phyloP scores from a whole-genome alignment of 2,888 invertebrate species.

The Mesorhabditis spiculigera region DNA sequence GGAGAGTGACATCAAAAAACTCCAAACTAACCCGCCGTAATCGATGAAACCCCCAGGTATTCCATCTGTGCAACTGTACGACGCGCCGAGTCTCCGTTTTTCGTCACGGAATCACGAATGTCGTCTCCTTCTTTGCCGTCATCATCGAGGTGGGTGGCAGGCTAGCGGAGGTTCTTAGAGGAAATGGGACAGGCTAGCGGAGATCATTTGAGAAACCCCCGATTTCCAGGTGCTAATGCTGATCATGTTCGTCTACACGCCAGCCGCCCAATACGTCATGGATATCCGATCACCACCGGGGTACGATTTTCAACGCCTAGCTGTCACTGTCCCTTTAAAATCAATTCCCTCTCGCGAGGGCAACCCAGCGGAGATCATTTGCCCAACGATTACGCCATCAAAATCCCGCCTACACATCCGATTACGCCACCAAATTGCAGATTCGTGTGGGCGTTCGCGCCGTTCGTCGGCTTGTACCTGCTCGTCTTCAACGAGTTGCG shows the following conservation, averaged over 20 bases:
- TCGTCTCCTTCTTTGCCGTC: constrained; percentile 53
- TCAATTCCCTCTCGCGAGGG: no score
- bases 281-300: constrained; percentile 53
- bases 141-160: constrained; percentile 42
- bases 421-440: not conserved
- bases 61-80: constrained; percentile 57
- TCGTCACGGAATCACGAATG: constrained; percentile 53
- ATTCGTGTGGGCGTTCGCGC: constrained; percentile 35
- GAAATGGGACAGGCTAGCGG: not conserved
- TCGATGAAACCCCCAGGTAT: constrained; percentile 30
- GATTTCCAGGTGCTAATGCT: constrained; percentile 42
- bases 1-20: not conserved
- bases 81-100: constrained; percentile 56
- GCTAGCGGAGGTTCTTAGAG: not conserved
- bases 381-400: not conserved
- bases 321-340: no score
- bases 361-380: no score
- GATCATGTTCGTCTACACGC: constrained; percentile 56
- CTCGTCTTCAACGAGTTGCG: constrained; percentile 52
- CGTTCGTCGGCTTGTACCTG: constrained; percentile 47
- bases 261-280: constrained; percentile 55
- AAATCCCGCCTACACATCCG: not conserved
- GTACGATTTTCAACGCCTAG: constrained; percentile 34
- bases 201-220: constrained; percentile 4
- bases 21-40: not conserved